Conservation (phyloP, 1,140 invertebrate genomes). For the Drosophila santomea region DNA sequence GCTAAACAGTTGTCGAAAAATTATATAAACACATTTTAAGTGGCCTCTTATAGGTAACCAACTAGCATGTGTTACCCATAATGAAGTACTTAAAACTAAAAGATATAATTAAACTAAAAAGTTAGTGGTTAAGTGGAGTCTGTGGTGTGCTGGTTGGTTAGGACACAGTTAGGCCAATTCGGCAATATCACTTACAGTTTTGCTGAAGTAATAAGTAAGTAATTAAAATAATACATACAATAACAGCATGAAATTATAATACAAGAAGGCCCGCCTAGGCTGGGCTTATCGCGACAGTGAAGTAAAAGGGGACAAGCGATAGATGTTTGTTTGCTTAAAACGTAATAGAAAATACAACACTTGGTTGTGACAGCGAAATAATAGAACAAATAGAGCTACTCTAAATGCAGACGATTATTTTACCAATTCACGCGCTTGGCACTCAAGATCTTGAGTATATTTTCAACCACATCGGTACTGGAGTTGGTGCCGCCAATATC, state of each 20-base stretch:
- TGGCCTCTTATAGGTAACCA: background rate
- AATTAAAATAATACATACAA: slow-evolving; percentile 68
- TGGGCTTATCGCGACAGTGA: slow-evolving; percentile 37
- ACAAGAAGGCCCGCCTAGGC: slow-evolving; percentile 29
- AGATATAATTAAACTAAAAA: slow-evolving; percentile 2
- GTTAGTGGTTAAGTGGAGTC: slow-evolving; percentile 35
- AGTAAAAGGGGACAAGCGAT: slow-evolving; percentile 65
- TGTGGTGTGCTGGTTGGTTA: slow-evolving; percentile 39
- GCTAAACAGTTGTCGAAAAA: background rate
- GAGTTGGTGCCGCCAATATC: slow-evolving; percentile 89
- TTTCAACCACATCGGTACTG: slow-evolving; percentile 89
- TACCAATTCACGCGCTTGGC: slow-evolving; percentile 84
- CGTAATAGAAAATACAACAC: slow-evolving; percentile 60
- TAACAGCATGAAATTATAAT: slow-evolving; percentile 66
- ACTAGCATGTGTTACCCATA: too few relatives aligned
- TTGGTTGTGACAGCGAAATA: slow-evolving; percentile 31
- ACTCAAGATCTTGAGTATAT: slow-evolving; percentile 88
- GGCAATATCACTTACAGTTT: slow-evolving; percentile 74
- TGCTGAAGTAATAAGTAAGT: slow-evolving; percentile 47
- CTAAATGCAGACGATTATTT: slow-evolving; percentile 57
- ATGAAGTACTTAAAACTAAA: too few relatives aligned
- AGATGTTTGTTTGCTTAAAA: slow-evolving; percentile 41
- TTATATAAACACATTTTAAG: background rate
- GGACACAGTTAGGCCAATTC: slow-evolving; percentile 23
- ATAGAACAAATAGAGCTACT: slow-evolving; percentile 33